Percentiles rank a stretch among this genome's conserved stretches.
These are phyloP conservation scores for Molossus molossus DNA, from an alignment of 2,797 vertebrate species.

Conservation along the genomic window DNA sequence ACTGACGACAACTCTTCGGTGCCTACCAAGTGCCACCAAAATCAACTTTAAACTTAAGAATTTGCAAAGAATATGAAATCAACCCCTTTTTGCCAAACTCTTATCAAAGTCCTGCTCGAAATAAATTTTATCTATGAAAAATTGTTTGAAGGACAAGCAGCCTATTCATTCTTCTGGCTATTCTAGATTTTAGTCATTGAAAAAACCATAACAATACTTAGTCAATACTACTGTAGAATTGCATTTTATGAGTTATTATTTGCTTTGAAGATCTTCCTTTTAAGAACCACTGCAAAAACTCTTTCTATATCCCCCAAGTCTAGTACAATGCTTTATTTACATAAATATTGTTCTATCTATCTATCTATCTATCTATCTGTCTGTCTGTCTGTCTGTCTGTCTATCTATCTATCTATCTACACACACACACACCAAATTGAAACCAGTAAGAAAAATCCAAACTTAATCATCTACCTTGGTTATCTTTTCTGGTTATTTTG, in stretches of 20 bases:
- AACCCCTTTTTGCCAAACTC: neutral
- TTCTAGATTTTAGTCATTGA: neutral
- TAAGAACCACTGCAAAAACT: neutral
- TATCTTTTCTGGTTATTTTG: constrained; percentile 62
- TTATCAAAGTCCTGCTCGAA: neutral
- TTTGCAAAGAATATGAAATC: neutral
- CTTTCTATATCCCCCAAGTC: neutral
- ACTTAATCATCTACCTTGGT: neutral
- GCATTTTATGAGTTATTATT: neutral
- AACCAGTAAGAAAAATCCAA: constrained; percentile 28
- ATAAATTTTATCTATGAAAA: neutral
- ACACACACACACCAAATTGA: neutral
- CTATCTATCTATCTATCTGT: neutral
- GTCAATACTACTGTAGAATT: neutral
- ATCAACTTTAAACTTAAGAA: neutral
- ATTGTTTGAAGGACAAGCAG: neutral
- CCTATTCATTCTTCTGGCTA: neutral
- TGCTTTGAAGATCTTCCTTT: constrained; percentile 39
- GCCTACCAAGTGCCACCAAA: neutral
- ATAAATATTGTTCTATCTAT: neutral
- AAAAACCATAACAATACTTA: neutral
- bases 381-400: neutral
- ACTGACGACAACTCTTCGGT: neutral
- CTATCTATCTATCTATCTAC: neutral
- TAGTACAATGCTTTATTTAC: neutral